Percentiles rank a stretch among this genome's conserved stretches.
Evolutionary conservation across 2,797 vertebrate genomes (phyloP).

Genomic region (Scarus forsteni): DNA sequence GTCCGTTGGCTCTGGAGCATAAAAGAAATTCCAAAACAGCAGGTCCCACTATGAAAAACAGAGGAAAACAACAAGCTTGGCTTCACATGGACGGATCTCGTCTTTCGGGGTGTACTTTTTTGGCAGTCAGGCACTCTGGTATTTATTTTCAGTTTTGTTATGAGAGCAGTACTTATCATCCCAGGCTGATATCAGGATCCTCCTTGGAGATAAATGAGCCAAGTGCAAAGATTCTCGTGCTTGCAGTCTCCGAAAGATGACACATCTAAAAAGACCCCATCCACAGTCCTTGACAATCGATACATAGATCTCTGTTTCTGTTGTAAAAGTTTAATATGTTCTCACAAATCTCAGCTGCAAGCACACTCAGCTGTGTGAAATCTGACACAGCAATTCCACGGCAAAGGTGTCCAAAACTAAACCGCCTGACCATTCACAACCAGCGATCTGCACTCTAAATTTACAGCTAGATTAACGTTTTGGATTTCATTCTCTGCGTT

Average conservation of each 20-base stretch:
- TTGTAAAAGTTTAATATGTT: slow-evolving; percentile 48
- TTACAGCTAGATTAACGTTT: slow-evolving; percentile 69
- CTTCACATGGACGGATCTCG: slow-evolving; percentile 32
- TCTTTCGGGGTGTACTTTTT: slow-evolving; percentile 36
- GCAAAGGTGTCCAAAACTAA: slow-evolving; percentile 44
- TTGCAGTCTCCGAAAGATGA: neutral
- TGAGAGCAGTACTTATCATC: slow-evolving; percentile 53
- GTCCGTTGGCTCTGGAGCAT: slow-evolving; percentile 26
- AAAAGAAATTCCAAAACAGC: slow-evolving; percentile 24
- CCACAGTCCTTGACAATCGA: slow-evolving; percentile 24
- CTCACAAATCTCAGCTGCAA: slow-evolving; percentile 46
- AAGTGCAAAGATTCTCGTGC: slow-evolving; percentile 38
- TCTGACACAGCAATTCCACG: slow-evolving; percentile 35
- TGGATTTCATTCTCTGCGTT: slow-evolving; percentile 55
- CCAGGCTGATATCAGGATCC: slow-evolving; percentile 63
- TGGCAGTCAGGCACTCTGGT: slow-evolving; percentile 42
- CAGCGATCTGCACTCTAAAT: slow-evolving; percentile 39
- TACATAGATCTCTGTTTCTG: slow-evolving; percentile 21
- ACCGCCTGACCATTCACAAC: slow-evolving; percentile 49
- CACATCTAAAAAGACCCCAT: slow-evolving; percentile 13
- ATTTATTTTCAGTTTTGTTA: slow-evolving; percentile 52
- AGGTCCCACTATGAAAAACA: slow-evolving; percentile 18
- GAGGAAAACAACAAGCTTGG: slow-evolving; percentile 17
- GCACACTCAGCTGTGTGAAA: slow-evolving; percentile 45
- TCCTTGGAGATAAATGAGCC: slow-evolving; percentile 56